A percentile compares a stretch with the other conserved stretches of the same genome.
Evolutionary conservation across 2,113 vertebrate genomes (phyloP).

Genomic region (Gobius niger): DNA sequence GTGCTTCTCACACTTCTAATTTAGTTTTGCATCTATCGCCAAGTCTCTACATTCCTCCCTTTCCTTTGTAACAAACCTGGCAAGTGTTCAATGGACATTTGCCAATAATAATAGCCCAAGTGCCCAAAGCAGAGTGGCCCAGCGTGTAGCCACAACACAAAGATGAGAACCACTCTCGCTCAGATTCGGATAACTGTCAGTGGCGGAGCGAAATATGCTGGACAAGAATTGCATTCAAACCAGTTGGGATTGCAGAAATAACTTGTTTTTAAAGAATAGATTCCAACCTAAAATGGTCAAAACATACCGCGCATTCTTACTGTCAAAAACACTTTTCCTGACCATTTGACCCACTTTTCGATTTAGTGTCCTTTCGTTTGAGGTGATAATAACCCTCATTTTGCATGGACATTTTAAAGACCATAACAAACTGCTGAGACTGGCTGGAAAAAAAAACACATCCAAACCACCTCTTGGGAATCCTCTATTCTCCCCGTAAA

Average conservation of each 20-base stretch:
- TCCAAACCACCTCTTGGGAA: constrained; percentile 22
- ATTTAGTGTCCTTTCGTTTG: constrained; percentile 22
- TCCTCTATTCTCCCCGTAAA: constrained; percentile 52
- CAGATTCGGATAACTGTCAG: constrained; percentile 13
- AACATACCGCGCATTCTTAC: background rate
- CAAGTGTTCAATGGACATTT: constrained; percentile 24
- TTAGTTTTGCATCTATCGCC: background rate
- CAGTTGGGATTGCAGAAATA: too few species aligned
- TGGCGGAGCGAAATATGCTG: background rate
- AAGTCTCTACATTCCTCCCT: background rate
- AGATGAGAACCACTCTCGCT: constrained; percentile 39
- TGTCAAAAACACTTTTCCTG: background rate
- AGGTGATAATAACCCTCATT: constrained; percentile 35
- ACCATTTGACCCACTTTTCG: constrained; percentile 9
- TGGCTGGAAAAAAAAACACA: background rate
- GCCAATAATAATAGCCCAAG: constrained; percentile 49
- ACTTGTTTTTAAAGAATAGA: too few species aligned
- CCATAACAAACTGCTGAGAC: constrained; percentile 15
- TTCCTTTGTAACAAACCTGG: constrained; percentile 11
- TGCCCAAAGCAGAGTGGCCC: constrained; percentile 36
- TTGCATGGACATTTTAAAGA: constrained; percentile 28
- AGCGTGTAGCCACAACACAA: constrained; percentile 20
- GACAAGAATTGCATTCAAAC: background rate
- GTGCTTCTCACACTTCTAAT: background rate
- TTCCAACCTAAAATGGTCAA: background rate